Evolutionary conservation across 2,888 invertebrate genomes (phyloP), one percentile per base, ranked within the genome.

Genomic region (Zygothrica quintamaculata): DNA sequence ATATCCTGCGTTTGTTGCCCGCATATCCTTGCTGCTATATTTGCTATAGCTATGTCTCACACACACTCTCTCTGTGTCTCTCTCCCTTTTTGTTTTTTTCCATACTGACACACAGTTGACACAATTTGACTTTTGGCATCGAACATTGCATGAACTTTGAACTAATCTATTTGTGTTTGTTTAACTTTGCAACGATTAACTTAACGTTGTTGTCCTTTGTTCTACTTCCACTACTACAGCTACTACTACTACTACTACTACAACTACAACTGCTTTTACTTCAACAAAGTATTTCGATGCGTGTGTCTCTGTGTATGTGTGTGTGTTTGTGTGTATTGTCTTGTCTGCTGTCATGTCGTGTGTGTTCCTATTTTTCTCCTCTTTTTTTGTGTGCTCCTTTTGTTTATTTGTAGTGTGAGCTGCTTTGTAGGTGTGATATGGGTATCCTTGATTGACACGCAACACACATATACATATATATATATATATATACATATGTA

Each of bases 151-250:
- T 70, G 77, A 74, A 77, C 86, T 82, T 74, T 74, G 82, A 84
- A 76, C 84, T 79, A 87, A 87, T 80, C 79, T 86, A 80, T 86
- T 84, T 77, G 87, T 87, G 84, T 85, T 87, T 87, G 75, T 48
- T 87, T 87, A 85, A 87, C 88, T 78, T 87, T 81, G 86, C 65
- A 80, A 57, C 84, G 81, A 87, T 84, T 87, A 87, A 71, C 74
- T 74, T 67, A 65, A 62, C 43, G 44, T 53, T 71, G 43, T 62
- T 42, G 15, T 29, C n/a, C n/a, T n/a, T n/a, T n/a, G n/a, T n/a
- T n/a, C n/a, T n/a, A n/a, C n/a, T n/a, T n/a, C n/a, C n/a, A n/a
- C n/a, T n/a, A n/a, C n/a, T n/a, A n/a, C n/a, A n/a, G n/a, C n/a
- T n/a, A n/a, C n/a, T n/a, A n/a, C n/a, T n/a, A n/a, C n/a, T n/a